Percentiles rank a stretch among this genome's conserved stretches.
phyloP scores from a whole-genome alignment of 2,113 vertebrate genomes.

The Baryphthengus martii region DNA sequence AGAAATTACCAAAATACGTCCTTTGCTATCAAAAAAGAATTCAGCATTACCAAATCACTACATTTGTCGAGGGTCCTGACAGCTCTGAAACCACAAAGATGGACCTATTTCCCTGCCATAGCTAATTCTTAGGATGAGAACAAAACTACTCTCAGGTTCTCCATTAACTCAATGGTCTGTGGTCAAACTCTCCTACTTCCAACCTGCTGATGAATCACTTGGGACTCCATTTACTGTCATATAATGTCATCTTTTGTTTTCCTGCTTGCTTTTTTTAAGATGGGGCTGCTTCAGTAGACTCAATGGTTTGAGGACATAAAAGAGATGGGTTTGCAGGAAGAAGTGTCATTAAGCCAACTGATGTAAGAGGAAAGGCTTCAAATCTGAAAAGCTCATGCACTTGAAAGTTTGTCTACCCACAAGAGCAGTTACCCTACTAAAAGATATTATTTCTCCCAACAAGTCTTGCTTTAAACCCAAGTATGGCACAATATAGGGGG shows the following conservation, averaged over 20 bases:
- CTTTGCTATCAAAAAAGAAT: neutral
- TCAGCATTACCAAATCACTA: neutral
- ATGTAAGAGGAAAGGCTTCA: neutral
- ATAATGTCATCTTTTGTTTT: neutral
- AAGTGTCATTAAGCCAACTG: neutral
- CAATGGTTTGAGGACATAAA: neutral
- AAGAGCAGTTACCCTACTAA: neutral
- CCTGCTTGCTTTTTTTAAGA: neutral
- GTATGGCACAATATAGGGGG: neutral
- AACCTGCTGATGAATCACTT: neutral
- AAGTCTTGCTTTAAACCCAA: neutral
- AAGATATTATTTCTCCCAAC: neutral
- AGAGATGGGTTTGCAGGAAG: neutral
- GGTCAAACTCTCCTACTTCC: neutral
- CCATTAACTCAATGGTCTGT: neutral
- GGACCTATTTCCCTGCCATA: neutral
- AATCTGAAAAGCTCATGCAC: neutral
- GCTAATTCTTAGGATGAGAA: neutral
- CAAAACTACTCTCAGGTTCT: neutral
- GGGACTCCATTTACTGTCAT: neutral
- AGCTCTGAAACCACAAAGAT: neutral
- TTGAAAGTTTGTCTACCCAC: neutral
- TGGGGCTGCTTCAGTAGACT: neutral
- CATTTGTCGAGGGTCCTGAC: neutral
- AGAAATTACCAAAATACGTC: neutral